Conservation (phyloP, 1,140 invertebrate species). For the Leptestheria dahalacensis region DNA sequence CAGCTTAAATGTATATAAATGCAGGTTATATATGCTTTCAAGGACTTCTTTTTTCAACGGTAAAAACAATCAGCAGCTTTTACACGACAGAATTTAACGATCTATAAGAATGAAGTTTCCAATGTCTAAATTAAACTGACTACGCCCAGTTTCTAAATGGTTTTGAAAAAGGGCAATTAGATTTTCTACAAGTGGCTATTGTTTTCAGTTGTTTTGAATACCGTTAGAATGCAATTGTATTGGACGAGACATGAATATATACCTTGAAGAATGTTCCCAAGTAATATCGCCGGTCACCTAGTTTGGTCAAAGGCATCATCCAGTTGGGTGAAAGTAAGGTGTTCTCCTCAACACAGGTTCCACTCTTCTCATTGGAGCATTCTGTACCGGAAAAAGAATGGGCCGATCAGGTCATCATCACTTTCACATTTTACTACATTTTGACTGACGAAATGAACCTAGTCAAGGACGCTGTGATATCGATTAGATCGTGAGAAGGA, state of each 20-base stretch:
- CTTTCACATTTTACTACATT: no score
- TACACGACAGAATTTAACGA: no score
- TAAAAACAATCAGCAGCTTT: no score
- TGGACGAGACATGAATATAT: conserved; percentile 24
- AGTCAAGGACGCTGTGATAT: no score
- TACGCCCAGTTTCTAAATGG: not conserved
- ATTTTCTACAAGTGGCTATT: not conserved
- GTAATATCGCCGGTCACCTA: conserved; percentile 73
- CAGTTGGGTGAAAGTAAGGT: conserved; percentile 29
- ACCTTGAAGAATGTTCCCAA: conserved; percentile 84
- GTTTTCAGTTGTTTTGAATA: not conserved
- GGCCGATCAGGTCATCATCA: no score
- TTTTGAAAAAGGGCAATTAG: not conserved
- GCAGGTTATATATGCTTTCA: not conserved
- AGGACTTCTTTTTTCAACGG: not conserved
- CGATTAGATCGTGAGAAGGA: no score
- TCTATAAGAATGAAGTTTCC: not conserved
- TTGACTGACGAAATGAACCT: no score
- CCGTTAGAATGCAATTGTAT: not conserved
- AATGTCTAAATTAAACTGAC: not conserved
- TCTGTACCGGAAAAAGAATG: not conserved
- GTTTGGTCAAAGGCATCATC: conserved; percentile 72
- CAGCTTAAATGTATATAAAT: not conserved
- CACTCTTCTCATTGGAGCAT: not conserved
- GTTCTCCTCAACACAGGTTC: conserved; percentile 2